Evolutionary conservation across 64 coral and sea anemone genomes (phyloP).

Genomic region (Stylophora pistillata): DNA sequence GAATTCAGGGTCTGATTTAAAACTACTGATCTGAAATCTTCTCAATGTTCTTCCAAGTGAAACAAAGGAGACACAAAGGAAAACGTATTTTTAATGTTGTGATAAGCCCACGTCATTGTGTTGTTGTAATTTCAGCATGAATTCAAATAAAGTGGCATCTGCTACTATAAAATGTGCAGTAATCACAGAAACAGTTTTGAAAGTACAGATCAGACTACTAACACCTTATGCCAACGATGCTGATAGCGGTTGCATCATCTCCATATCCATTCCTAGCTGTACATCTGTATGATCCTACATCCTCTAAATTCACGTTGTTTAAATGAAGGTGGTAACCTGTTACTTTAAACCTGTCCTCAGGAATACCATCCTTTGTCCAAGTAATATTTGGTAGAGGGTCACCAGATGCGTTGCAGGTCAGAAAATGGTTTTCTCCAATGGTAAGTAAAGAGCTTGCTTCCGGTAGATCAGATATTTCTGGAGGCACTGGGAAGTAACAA

Average conservation of each 20-base stretch:
- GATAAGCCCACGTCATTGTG: no score
- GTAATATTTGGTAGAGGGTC: background rate
- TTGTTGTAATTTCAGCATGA: no score
- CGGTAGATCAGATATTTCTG: background rate
- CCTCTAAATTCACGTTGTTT: background rate
- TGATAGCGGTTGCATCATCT: background rate
- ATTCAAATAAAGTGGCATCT: no score
- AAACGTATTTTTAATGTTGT: no score
- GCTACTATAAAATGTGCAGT: no score
- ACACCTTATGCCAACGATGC: background rate
- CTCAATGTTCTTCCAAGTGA: no score
- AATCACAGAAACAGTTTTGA: no score
- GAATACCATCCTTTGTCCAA: background rate
- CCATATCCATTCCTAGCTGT: slow-evolving; percentile 12
- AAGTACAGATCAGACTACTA: no score
- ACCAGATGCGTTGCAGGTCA: slow-evolving; percentile 18
- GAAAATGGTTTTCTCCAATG: background rate
- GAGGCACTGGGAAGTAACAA: background rate
- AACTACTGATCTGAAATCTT: no score
- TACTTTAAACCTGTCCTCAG: background rate
- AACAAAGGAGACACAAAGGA: no score
- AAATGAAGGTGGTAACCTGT: background rate
- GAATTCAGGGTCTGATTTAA: no score
- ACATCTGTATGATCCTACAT: slow-evolving; percentile 26
- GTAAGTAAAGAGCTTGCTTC: background rate